phyloP scores from a whole-genome alignment of 1,140 invertebrate genomes.

The Caerostris extrusa region DNA sequence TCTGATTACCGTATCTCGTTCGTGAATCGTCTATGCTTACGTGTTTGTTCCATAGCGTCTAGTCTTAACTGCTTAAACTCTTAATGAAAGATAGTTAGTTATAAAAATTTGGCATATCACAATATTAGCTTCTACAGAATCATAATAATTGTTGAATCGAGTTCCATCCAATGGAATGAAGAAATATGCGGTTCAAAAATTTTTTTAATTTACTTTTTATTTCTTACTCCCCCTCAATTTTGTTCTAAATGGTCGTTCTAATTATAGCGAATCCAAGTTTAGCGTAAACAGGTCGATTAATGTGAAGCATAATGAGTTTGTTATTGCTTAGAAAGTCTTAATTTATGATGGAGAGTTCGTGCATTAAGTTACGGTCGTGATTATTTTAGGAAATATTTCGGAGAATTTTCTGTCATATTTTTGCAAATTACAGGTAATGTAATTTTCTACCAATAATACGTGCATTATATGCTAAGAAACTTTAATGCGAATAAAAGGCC shows the following conservation, averaged over 20 bases:
- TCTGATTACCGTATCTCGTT: background rate
- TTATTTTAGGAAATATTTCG: too few species aligned
- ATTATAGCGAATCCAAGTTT: background rate
- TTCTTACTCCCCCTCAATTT: background rate
- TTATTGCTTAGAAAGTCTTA: background rate
- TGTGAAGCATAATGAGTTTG: background rate
- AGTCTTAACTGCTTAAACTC: background rate
- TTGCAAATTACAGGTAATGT: too few species aligned
- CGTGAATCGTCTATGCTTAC: background rate
- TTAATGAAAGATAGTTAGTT: background rate
- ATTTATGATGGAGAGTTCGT: background rate
- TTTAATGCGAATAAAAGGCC: too few species aligned
- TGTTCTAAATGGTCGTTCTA: background rate
- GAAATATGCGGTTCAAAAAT: background rate
- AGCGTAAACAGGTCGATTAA: conserved; percentile 14
- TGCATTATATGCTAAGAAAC: too few species aligned
- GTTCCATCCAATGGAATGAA: background rate
- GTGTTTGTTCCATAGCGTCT: background rate
- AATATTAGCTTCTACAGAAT: background rate
- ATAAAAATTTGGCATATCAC: background rate
- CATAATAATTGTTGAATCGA: background rate
- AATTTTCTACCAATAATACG: too few species aligned
- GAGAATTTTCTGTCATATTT: too few species aligned
- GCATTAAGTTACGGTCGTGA: background rate
- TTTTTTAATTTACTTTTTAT: background rate